A percentile compares a stretch with the other conserved stretches of the same genome.
These are phyloP conservation scores for Aurelia sp. DNA, from an alignment of 30 jellyfish, hydroid and myxozoan species.

Conservation along the genomic window DNA sequence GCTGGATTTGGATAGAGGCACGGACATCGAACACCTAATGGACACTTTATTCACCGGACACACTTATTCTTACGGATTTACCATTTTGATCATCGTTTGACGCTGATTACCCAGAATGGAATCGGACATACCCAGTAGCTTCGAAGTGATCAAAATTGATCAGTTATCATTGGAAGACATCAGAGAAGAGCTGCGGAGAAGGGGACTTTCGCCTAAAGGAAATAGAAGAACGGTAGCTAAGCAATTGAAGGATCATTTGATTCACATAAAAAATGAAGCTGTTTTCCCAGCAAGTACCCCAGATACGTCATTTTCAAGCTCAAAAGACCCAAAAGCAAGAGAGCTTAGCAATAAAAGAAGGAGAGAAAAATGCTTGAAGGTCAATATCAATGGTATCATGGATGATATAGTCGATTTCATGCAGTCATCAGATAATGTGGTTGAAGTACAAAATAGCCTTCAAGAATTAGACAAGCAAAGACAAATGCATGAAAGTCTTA, in stretches of 20 bases:
- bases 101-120: background rate
- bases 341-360: background rate
- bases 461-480: no score
- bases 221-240: no score
- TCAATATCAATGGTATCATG: background rate
- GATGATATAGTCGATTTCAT: no score
- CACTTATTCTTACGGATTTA: background rate
- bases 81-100: background rate
- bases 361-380: background rate
- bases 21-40: background rate
- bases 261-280: background rate
- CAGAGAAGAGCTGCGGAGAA: background rate
- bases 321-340: background rate
- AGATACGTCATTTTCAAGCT: background rate
- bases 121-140: background rate
- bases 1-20: background rate
- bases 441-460: no score
- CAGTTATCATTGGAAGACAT: background rate
- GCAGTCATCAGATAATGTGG: no score
- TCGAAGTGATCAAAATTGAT: background rate
- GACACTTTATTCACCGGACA: background rate
- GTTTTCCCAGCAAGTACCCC: background rate
- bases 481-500: no score
- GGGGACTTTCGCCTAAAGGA: no score
- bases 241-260: background rate